Percentiles rank a stretch among this genome's conserved stretches.
These are phyloP conservation scores for Meleagris gallopavo DNA, from an alignment of 2,113 vertebrate species.

Conservation along the genomic window DNA sequence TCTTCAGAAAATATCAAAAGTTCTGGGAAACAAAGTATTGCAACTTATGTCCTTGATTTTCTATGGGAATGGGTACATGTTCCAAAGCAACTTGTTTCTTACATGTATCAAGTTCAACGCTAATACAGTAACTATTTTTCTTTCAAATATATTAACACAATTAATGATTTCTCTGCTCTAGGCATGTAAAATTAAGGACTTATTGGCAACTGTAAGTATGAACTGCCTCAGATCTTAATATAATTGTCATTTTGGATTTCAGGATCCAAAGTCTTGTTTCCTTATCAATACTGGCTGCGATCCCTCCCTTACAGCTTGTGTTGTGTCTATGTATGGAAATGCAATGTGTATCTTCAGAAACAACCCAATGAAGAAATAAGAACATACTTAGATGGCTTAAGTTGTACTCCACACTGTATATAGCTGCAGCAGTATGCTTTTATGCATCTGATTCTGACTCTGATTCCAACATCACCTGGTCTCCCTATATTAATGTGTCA, in stretches of 20 bases:
- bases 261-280: neutral
- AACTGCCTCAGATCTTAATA: neutral
- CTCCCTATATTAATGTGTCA: slow-evolving; percentile 42
- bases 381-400: neutral
- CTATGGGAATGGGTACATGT: neutral
- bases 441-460: slow-evolving; percentile 34
- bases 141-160: neutral
- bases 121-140: neutral
- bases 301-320: neutral
- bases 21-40: neutral
- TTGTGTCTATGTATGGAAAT: neutral
- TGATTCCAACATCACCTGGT: slow-evolving; percentile 8
- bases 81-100: neutral
- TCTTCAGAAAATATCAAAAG: neutral
- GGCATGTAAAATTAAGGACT: neutral
- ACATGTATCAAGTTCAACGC: neutral
- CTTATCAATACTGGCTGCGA: neutral
- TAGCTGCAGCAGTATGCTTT: neutral
- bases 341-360: neutral
- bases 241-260: neutral
- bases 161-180: neutral
- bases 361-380: neutral
- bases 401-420: neutral
- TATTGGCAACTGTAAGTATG: neutral
- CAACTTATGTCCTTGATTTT: neutral